These are phyloP conservation scores for Zaprionus kolodkinae DNA, from an alignment of 1,140 invertebrate species.

Conservation along the genomic window DNA sequence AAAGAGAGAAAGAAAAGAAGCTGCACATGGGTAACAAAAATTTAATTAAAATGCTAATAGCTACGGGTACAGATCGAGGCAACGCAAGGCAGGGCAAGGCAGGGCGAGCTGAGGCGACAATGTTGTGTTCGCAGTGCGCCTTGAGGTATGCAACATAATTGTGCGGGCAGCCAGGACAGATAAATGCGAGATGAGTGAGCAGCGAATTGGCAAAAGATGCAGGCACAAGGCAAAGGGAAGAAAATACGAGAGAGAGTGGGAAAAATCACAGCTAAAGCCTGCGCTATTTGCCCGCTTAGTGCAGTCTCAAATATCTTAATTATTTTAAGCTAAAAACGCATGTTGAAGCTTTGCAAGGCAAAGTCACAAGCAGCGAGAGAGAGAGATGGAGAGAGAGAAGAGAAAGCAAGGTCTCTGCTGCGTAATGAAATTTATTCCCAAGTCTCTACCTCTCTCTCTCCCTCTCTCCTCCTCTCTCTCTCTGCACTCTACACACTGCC, in stretches of 20 bases:
- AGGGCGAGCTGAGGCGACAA: constrained; percentile 54
- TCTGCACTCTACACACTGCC: constrained; percentile 7
- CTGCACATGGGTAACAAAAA: constrained; percentile 47
- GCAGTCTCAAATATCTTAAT: constrained; percentile 26
- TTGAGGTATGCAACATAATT: constrained; percentile 70
- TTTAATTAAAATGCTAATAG: constrained; percentile 83
- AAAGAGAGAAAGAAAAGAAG: constrained; percentile 15
- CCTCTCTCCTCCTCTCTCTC: neutral
- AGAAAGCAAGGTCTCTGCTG: neutral
- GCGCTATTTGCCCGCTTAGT: neutral
- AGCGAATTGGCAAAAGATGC: neutral
- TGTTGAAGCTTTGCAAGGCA: neutral
- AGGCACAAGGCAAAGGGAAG: neutral
- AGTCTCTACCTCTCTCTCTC: neutral
- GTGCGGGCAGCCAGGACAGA: constrained; percentile 21
- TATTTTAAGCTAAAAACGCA: constrained; percentile 22
- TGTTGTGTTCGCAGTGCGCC: constrained; percentile 61
- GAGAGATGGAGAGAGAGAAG: neutral
- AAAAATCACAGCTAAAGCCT: neutral
- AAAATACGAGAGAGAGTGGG: neutral
- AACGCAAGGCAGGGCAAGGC: constrained; percentile 44
- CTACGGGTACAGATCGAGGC: neutral
- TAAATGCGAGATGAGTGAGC: constrained; percentile 11
- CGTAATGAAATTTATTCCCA: constrained; percentile 36
- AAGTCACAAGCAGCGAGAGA: neutral